These are phyloP conservation scores for Formica selysi DNA, from an alignment of 1,140 invertebrate genomes.

Conservation along the genomic window DNA sequence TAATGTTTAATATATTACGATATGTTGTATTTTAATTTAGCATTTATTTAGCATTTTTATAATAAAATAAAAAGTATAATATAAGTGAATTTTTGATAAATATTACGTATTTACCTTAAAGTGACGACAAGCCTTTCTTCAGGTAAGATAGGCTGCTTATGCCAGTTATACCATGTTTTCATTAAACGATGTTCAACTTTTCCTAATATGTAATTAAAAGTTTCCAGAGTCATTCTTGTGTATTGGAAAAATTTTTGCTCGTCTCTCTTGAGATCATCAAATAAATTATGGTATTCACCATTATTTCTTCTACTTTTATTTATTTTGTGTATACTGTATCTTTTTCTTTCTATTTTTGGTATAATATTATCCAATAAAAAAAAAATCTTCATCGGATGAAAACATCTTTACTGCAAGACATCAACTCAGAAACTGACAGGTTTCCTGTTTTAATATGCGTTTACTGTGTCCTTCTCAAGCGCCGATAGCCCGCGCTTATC, in stretches of 20 bases:
- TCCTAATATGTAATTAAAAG: constrained; percentile 7
- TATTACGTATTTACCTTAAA: constrained; percentile 7
- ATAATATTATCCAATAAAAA: constrained; percentile 6
- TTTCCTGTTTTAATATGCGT: neutral
- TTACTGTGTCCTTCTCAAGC: neutral
- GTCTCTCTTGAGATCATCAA: neutral
- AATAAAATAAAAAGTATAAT: neutral
- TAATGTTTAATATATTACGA: neutral
- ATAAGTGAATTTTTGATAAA: neutral
- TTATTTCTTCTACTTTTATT: constrained; percentile 1
- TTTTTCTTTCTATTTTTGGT: constrained; percentile 10
- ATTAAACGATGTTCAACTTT: neutral
- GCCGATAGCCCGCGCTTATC: neutral
- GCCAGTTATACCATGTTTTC: constrained; percentile 1
- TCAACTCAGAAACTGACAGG: neutral
- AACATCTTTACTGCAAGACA: neutral
- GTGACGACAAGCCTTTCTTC: neutral
- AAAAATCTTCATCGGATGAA: neutral
- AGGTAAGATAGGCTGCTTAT: constrained; percentile 16
- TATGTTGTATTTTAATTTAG: neutral
- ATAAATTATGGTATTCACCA: neutral
- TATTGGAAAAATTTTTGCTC: neutral
- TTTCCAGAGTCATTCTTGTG: constrained; percentile 4
- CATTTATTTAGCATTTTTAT: neutral
- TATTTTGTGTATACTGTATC: neutral